Evolutionary conservation across 2,888 invertebrate genomes (phyloP), one percentile per base, ranked within the genome.

Genomic region (Auanema sp.): DNA sequence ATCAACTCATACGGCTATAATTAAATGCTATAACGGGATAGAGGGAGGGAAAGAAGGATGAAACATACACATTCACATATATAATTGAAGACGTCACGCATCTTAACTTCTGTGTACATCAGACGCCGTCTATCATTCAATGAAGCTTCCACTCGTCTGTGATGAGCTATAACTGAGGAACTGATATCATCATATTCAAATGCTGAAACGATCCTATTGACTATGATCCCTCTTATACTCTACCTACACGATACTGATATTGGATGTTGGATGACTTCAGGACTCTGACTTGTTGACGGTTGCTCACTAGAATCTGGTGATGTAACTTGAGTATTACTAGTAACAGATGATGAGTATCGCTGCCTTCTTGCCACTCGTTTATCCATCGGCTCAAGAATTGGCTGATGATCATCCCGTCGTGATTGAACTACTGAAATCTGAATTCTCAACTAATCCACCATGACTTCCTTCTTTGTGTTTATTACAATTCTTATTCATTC

Each of bases 51-150:
- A 47, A 16, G 47, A 18, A 18, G 16, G 53, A 54, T 14, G 21
- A 21, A 33, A 66, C 75, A 63, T 43, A 75, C 75, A 53, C 75
- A 75, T 63, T 75, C 75, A 47, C 70, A 69, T 43, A 61, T 61
- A 12, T 53, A 64, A 49, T 69, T 66, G 50, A 75, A 72, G 21
- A 75, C 66, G 41, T 70, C 69, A 51, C 67, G 24, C 11, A 75
- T 75, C 25, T 61, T 67, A 14, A 69, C 64, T 14, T 72, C 66
- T 10, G 75, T 75, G 60, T 72, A 75, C 72, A 75, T 70, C 16
- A 75, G 70, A 24, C 66, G 66, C 16, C 75, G 60, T 2, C 75
- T 59, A 47, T 72, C 69, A 50, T 72, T 72, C 63, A 75, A 55
- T 4, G 72, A 67, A 1, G 71, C 65, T 57, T 75, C 75, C 18